Evolutionary conservation across 92 coral and sea anemone species (phyloP), one percentile per base, ranked within the genome.

Genomic region (Desmophyllum pertusum): DNA sequence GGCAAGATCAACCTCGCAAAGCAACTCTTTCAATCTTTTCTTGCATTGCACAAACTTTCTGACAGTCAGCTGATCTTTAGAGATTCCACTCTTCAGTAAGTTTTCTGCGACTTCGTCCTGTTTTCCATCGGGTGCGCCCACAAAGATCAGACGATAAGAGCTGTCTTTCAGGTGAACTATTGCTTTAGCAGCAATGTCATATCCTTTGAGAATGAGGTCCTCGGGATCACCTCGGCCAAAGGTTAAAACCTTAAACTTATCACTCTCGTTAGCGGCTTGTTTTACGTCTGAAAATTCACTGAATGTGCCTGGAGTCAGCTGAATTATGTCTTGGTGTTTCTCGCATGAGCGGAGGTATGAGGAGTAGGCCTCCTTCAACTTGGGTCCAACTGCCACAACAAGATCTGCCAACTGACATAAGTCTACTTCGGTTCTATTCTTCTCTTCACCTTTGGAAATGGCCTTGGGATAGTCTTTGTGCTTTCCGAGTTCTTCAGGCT

Each of bases 311-410:
- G 70, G 70, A 14, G 70, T 64, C 70, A 64, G 70, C 38, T 64
- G 70, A 29, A 64, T 64, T 31, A 64, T 33, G 0, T 31, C 70
- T 11, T 30, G 70, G 70, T 31, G 70, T 35, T 31, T 33, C 39
- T 31, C 27, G 21, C 21, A 64, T 33, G 70, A 31, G 19, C 70
- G 39, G 0, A 64, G 70, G 21, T 64, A 64, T 5, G 70, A 31
- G 13, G 70, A 31, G n/a, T 64, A 78, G 9, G 48, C 39, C 19
- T 23, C 48, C 14, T 6, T 55, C 72, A 78, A 78, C 38, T 59
- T 78, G 10, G 83, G 83, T 36, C 83, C 83, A 59, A 78, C 83
- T 25, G 83, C 73, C 18, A 78, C 83, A 36, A 78, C 83, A 41
- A 63, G 46, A 66, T 78, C 43, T 55, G 83, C 83, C n/a, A 41